These are phyloP conservation scores for Dione juno DNA, from an alignment of 2,888 invertebrate species.

Conservation along the genomic window DNA sequence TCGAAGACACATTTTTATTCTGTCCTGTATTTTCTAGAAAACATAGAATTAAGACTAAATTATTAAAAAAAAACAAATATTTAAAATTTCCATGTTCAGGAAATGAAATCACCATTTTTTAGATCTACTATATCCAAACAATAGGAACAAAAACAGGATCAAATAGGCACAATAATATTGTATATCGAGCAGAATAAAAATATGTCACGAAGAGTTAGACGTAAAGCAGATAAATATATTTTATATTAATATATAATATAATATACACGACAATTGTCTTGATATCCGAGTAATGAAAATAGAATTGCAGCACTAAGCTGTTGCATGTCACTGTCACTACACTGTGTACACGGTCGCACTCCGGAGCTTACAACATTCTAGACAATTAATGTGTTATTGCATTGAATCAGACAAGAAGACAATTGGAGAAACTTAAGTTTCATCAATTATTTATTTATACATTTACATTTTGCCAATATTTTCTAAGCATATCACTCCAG, in stretches of 20 bases:
- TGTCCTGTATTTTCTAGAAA: conserved; percentile 52
- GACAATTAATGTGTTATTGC: conserved; percentile 19
- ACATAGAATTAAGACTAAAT: conserved; percentile 32
- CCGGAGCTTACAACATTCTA: neutral
- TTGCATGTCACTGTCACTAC: no score
- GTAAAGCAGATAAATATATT: conserved; percentile 78
- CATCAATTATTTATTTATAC: conserved; percentile 76
- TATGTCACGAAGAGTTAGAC: conserved; percentile 68
- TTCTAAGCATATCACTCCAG: conserved; percentile 70
- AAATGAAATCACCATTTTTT: neutral
- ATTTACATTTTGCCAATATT: conserved; percentile 75
- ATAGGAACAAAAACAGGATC: neutral
- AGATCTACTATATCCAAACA: neutral
- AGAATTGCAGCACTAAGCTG: conserved; percentile 22
- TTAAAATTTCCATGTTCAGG: neutral
- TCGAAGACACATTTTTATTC: conserved; percentile 68
- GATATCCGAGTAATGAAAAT: conserved; percentile 56
- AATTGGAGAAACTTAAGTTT: conserved; percentile 61
- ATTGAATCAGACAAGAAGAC: conserved; percentile 62
- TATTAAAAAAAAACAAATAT: conserved; percentile 20
- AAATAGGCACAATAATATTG: no score
- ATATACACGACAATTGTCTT: conserved; percentile 65
- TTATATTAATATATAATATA: conserved; percentile 68
- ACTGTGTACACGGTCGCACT: no score
- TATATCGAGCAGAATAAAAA: conserved; percentile 70